Evolutionary conservation across 2,113 vertebrate genomes (phyloP).

Genomic region (Micronisus gabar): DNA sequence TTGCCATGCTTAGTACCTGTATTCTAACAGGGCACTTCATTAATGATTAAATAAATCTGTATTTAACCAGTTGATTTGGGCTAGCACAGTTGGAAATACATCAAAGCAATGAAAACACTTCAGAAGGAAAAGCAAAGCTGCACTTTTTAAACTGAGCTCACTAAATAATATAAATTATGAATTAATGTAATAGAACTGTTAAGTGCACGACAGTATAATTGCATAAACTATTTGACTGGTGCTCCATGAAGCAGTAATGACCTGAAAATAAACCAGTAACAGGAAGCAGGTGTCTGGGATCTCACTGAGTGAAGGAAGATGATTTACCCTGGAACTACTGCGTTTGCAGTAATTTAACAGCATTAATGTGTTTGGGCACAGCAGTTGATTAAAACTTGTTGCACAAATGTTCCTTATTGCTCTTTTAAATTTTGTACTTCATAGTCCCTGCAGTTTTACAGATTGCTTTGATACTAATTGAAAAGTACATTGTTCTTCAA

Average conservation of each 20-base stretch:
- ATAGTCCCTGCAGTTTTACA: constrained; percentile 66
- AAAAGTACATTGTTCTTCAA: constrained; percentile 67
- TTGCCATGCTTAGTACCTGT: constrained; percentile 26
- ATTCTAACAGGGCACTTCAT: constrained; percentile 50
- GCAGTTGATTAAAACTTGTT: constrained; percentile 84
- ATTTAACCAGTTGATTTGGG: constrained; percentile 72
- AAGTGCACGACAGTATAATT: constrained; percentile 65
- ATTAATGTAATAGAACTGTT: constrained; percentile 77
- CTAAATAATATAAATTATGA: constrained; percentile 83
- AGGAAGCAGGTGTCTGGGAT: constrained; percentile 78
- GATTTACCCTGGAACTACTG: constrained; percentile 74
- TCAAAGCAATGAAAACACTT: constrained; percentile 68
- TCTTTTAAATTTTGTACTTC: constrained; percentile 71
- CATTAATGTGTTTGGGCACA: constrained; percentile 75
- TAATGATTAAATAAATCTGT: constrained; percentile 73
- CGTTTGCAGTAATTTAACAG: constrained; percentile 68
- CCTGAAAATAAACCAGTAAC: constrained; percentile 81
- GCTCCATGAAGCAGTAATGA: constrained; percentile 80
- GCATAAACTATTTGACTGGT: constrained; percentile 77
- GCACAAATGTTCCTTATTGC: constrained; percentile 76
- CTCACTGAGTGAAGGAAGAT: constrained; percentile 76
- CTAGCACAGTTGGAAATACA: constrained; percentile 69
- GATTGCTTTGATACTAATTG: constrained; percentile 76
- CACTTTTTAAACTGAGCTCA: constrained; percentile 75
- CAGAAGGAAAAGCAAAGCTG: constrained; percentile 68